Evolutionary conservation across 2,113 vertebrate species (phyloP).

Genomic region (Thomomys bottae): DNA sequence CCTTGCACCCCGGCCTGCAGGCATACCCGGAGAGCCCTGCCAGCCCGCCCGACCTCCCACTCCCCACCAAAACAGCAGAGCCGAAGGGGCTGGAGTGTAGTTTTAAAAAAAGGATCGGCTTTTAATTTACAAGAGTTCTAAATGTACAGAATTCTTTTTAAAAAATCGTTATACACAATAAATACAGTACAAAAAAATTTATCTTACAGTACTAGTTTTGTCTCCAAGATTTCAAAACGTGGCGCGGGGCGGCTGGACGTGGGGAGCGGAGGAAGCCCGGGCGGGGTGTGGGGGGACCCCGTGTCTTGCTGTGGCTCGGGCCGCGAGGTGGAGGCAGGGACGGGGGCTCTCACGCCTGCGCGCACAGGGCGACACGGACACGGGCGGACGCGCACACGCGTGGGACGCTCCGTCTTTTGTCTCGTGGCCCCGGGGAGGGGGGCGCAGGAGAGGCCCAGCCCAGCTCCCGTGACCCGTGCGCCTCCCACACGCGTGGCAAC

Average conservation of each 20-base stretch:
- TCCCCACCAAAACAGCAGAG: conserved; percentile 22
- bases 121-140: conserved; percentile 99
- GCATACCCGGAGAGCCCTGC: too few relatives aligned
- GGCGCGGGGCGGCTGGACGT: conserved; percentile 50
- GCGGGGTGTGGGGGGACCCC: not conserved
- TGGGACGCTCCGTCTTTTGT: not conserved
- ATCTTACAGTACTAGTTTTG: conserved; percentile 97
- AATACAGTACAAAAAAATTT: conserved; percentile 98
- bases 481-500: too few relatives aligned
- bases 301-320: conserved; percentile 24
- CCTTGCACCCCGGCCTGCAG: too few relatives aligned
- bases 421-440: not conserved
- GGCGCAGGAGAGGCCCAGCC: not conserved
- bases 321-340: not conserved
- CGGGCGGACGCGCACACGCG: not conserved
- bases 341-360: not conserved
- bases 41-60: not conserved
- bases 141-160: conserved; percentile 95
- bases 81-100: conserved; percentile 33
- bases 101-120: conserved; percentile 93
- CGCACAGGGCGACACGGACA: not conserved
- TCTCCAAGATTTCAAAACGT: conserved; percentile 81
- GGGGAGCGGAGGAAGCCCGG: not conserved
- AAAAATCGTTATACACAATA: conserved; percentile 99
- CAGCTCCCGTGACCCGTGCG: too few relatives aligned